phyloP scores from a whole-genome alignment of 2,797 vertebrate species.

The Melanotaenia parkinsoni region DNA sequence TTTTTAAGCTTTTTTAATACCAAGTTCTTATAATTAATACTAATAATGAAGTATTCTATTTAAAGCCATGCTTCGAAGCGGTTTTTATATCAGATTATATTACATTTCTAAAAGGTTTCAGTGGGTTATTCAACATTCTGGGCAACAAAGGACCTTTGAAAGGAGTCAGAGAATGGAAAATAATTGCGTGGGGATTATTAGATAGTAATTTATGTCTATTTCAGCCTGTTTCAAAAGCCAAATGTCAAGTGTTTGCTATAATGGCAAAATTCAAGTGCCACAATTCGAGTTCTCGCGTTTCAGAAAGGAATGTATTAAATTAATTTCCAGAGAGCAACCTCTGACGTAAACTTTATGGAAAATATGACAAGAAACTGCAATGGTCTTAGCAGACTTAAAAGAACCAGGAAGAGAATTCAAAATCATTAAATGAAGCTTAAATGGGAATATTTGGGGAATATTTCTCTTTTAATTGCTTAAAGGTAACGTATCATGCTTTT shows the following conservation, averaged over 20 bases:
- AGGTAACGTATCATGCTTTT: too few relatives aligned
- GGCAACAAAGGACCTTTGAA: background rate
- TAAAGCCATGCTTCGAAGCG: background rate
- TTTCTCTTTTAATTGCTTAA: conserved; percentile 16
- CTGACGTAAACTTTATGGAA: conserved; percentile 31
- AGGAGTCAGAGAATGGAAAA: conserved; percentile 14
- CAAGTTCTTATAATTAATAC: background rate
- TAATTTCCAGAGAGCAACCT: conserved; percentile 14
- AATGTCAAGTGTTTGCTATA: conserved; percentile 30
- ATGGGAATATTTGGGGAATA: conserved; percentile 21
- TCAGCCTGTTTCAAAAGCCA: conserved; percentile 27
- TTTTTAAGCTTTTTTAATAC: background rate
- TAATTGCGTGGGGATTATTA: conserved; percentile 1
- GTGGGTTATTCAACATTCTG: background rate
- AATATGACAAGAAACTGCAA: conserved; percentile 28
- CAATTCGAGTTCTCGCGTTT: conserved; percentile 19
- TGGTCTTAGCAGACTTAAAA: conserved; percentile 29
- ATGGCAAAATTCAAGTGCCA: conserved; percentile 6
- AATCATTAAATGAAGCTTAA: conserved; percentile 42
- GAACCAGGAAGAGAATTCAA: conserved; percentile 38
- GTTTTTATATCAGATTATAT: background rate
- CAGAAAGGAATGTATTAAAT: background rate
- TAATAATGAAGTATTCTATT: background rate
- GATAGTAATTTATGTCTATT: conserved; percentile 26
- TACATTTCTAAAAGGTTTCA: background rate